A percentile compares a stretch with the other conserved stretches of the same genome.
Evolutionary conservation across 2,113 vertebrate species (phyloP).

Genomic region (Chaetodon trifascialis): DNA sequence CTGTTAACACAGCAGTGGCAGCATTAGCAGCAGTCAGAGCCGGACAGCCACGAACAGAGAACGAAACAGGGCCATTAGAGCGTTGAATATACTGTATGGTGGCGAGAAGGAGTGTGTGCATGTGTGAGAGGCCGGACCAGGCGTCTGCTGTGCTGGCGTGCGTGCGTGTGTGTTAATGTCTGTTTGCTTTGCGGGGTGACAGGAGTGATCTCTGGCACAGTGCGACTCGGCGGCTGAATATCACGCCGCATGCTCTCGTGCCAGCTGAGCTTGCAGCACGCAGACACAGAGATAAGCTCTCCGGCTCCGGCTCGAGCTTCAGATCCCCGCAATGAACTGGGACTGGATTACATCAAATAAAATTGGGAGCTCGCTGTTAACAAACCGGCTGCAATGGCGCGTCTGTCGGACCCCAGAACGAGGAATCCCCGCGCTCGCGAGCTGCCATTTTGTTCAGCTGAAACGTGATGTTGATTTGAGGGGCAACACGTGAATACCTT

Average conservation of each 20-base stretch:
- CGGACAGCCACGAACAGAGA: slow-evolving; percentile 17
- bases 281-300: slow-evolving; percentile 41
- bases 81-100: not conserved
- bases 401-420: slow-evolving; percentile 19
- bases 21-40: slow-evolving; percentile 50
- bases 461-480: slow-evolving; percentile 13
- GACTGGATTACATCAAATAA: slow-evolving; percentile 54
- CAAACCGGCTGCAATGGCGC: slow-evolving; percentile 39
- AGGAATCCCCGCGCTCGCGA: not conserved
- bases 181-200: not conserved
- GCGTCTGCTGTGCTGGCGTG: not conserved
- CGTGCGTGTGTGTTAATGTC: not conserved
- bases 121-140: not conserved
- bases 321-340: slow-evolving; percentile 45
- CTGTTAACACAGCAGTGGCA: slow-evolving; percentile 50
- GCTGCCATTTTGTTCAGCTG: slow-evolving; percentile 28
- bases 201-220: not conserved
- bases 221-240: slow-evolving; percentile 6
- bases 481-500: slow-evolving; percentile 17
- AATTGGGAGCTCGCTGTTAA: slow-evolving; percentile 49
- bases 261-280: slow-evolving; percentile 35
- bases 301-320: slow-evolving; percentile 5
- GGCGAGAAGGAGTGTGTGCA: not conserved
- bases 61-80: slow-evolving; percentile 32
- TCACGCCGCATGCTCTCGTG: slow-evolving; percentile 9